phyloP scores from a whole-genome alignment of 2,113 vertebrate genomes.

The Protomyctophum bolini region DNA sequence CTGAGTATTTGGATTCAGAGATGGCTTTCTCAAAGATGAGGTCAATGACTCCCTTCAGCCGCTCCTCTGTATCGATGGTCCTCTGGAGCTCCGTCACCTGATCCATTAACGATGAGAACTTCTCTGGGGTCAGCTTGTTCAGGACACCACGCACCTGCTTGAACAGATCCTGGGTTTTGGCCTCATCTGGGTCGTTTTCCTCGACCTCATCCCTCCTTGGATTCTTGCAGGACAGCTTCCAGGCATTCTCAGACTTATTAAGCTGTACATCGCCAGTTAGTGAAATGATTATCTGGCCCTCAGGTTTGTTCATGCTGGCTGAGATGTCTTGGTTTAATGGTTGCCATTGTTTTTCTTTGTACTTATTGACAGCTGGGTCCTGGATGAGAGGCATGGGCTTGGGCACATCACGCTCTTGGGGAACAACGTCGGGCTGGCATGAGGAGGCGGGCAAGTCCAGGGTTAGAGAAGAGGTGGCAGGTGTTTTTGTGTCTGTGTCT shows the following conservation, averaged over 20 bases:
- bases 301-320: no score
- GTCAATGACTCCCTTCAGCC: conserved; percentile 96
- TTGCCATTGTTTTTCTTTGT: no score
- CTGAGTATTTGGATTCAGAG: conserved; percentile 95
- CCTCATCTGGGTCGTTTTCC: conserved; percentile 61
- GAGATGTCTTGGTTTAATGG: no score
- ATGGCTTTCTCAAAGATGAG: conserved; percentile 98
- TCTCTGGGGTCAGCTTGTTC: conserved; percentile 97
- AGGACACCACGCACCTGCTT: conserved; percentile 95
- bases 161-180: conserved; percentile 84
- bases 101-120: conserved; percentile 98
- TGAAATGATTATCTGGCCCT: conserved; percentile 91
- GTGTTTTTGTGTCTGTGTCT: no score
- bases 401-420: no score
- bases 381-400: no score
- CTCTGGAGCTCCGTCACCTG: conserved; percentile 87
- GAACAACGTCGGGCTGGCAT: no score
- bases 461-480: no score
- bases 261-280: conserved; percentile 92
- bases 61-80: conserved; percentile 93
- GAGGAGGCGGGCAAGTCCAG: no score
- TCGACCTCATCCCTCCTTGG: conserved; percentile 38
- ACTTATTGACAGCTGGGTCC: no score
- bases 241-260: conserved; percentile 95
- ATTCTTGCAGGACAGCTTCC: conserved; percentile 91